These are phyloP conservation scores for Incurvaria masculella DNA, from an alignment of 2,888 invertebrate genomes.

Conservation along the genomic window DNA sequence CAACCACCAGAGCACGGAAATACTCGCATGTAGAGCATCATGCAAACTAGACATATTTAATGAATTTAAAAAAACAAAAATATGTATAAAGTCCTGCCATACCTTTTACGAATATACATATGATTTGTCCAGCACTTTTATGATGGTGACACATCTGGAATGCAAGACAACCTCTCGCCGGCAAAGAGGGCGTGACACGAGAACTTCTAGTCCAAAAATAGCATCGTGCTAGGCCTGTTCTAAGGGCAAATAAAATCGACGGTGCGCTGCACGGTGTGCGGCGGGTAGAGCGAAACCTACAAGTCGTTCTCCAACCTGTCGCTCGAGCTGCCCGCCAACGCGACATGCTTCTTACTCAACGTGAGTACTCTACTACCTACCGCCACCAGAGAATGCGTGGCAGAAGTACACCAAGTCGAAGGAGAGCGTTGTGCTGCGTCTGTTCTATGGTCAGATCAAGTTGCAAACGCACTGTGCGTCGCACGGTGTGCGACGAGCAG, in stretches of 20 bases:
- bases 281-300: conserved; percentile 75
- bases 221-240: conserved; percentile 73
- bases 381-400: conserved; percentile 62
- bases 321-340: conserved; percentile 67
- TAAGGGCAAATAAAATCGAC: conserved; percentile 85
- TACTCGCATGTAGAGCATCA: no score
- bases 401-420: conserved; percentile 66
- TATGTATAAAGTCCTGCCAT: no score
- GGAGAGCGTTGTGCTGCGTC: conserved; percentile 67
- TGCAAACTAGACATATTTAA: no score
- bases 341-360: conserved; percentile 60
- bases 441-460: conserved; percentile 85
- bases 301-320: conserved; percentile 86
- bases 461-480: conserved; percentile 80
- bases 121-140: no score
- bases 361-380: conserved; percentile 53
- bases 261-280: conserved; percentile 71
- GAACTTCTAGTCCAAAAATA: conserved; percentile 67
- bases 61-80: no score
- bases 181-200: conserved; percentile 67
- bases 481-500: conserved; percentile 67
- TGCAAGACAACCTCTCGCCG: conserved; percentile 38
- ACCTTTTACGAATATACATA: no score
- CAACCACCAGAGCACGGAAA: no score
- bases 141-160: no score